These are phyloP conservation scores for Batillaria attramentaria DNA, from an alignment of 1,140 invertebrate species.

Conservation along the genomic window DNA sequence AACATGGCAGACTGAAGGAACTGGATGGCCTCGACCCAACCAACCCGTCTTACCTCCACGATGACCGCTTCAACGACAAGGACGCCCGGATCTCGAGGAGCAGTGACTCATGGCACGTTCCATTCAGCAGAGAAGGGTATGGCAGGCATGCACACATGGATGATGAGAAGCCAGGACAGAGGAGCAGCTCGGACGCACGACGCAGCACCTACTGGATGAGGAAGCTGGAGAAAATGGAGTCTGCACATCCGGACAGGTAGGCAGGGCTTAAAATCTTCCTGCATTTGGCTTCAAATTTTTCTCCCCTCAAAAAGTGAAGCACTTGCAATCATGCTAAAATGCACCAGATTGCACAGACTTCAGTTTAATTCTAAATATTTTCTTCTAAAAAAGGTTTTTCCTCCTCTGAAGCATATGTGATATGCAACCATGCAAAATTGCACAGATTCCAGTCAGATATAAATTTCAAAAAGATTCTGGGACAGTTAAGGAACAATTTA, in stretches of 20 bases:
- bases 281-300: background rate
- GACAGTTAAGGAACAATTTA: no score
- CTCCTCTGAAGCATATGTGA: background rate
- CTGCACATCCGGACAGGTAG: slow-evolving; percentile 54
- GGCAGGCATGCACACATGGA: slow-evolving; percentile 52
- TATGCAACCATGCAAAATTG: no score
- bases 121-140: background rate
- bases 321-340: background rate
- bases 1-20: slow-evolving; percentile 51
- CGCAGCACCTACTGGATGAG: slow-evolving; percentile 46
- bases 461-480: no score
- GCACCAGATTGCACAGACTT: background rate
- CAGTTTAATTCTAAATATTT: background rate
- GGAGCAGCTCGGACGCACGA: background rate
- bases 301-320: background rate
- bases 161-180: slow-evolving; percentile 28
- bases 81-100: background rate
- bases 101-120: slow-evolving; percentile 6
- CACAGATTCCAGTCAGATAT: no score
- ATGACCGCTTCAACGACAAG: slow-evolving; percentile 16
- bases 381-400: background rate
- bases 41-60: slow-evolving; percentile 18
- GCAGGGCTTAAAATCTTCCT: background rate
- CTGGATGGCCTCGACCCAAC: slow-evolving; percentile 25
- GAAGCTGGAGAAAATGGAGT: slow-evolving; percentile 55